phyloP scores from a whole-genome alignment of 2,113 vertebrate genomes.

The Clarias macrocephalus region DNA sequence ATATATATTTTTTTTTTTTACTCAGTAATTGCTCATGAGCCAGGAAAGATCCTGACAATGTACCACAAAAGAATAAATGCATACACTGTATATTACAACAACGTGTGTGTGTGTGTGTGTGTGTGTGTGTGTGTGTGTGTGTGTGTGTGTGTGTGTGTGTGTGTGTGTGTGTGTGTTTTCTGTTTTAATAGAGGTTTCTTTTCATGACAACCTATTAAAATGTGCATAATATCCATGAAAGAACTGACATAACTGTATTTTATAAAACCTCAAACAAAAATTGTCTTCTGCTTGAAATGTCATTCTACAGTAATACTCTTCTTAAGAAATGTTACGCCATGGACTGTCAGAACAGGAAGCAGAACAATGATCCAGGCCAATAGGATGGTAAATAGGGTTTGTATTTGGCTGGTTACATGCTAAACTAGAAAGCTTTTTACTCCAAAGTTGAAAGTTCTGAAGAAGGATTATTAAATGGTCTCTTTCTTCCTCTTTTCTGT shows the following conservation, averaged over 20 bases:
- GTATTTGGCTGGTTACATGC: background rate
- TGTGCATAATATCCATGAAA: background rate
- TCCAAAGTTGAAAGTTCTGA: background rate
- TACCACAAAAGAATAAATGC: too few relatives aligned
- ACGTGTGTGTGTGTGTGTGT: too few relatives aligned
- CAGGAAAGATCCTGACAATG: too few relatives aligned
- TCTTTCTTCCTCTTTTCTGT: background rate
- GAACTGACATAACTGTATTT: background rate
- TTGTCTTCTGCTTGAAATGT: background rate
- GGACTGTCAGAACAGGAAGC: background rate
- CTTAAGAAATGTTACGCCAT: background rate
- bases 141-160: too few relatives aligned
- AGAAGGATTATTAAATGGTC: background rate
- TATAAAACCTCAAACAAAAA: background rate
- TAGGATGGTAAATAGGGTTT: background rate
- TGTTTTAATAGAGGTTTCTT: background rate
- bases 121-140: too few relatives aligned
- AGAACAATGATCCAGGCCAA: slow-evolving; percentile 1
- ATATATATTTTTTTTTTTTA: too few relatives aligned
- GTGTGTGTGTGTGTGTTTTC: too few relatives aligned
- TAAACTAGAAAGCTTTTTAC: background rate
- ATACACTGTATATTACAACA: too few relatives aligned
- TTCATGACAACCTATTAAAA: background rate
- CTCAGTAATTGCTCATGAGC: too few relatives aligned
- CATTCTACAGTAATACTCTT: background rate